phyloP scores from a whole-genome alignment of 2,888 invertebrate species.

The Helicoverpa assulta region DNA sequence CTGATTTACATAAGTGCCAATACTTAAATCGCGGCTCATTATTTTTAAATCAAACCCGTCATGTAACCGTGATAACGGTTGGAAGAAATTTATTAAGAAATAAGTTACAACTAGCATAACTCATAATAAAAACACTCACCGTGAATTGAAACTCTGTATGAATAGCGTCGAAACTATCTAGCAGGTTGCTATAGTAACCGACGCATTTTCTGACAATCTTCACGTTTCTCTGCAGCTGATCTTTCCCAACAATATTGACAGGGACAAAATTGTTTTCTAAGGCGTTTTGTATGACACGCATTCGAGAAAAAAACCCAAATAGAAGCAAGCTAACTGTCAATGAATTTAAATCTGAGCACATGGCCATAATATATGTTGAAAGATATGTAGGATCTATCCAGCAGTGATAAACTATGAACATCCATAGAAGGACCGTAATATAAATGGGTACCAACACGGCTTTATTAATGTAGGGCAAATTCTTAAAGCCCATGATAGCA shows the following conservation, averaged over 20 bases:
- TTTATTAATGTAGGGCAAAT: neutral
- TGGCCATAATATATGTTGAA: neutral
- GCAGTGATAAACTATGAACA: neutral
- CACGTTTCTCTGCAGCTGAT: slow-evolving; percentile 8
- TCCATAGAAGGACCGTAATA: neutral
- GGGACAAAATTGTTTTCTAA: slow-evolving; percentile 22
- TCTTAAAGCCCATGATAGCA: slow-evolving; percentile 11
- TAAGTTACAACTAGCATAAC: no score
- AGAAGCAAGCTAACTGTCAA: neutral
- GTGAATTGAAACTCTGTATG: slow-evolving; percentile 19
- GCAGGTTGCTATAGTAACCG: slow-evolving; percentile 36
- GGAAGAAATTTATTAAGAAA: no score
- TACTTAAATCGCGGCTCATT: no score
- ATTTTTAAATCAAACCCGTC: no score
- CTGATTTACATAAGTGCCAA: no score
- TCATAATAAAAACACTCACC: slow-evolving; percentile 15
- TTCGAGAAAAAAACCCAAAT: neutral
- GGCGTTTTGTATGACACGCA: slow-evolving; percentile 1
- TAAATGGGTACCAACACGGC: neutral
- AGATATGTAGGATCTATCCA: accelerated
- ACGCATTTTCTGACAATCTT: slow-evolving; percentile 28
- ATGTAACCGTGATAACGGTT: no score
- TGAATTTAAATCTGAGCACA: neutral
- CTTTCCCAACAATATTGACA: slow-evolving; percentile 34
- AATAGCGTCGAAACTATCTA: slow-evolving; percentile 15